These are phyloP conservation scores for Morbakka virulenta DNA, from an alignment of 30 jellyfish, hydroid and myxozoan genomes.

Conservation along the genomic window DNA sequence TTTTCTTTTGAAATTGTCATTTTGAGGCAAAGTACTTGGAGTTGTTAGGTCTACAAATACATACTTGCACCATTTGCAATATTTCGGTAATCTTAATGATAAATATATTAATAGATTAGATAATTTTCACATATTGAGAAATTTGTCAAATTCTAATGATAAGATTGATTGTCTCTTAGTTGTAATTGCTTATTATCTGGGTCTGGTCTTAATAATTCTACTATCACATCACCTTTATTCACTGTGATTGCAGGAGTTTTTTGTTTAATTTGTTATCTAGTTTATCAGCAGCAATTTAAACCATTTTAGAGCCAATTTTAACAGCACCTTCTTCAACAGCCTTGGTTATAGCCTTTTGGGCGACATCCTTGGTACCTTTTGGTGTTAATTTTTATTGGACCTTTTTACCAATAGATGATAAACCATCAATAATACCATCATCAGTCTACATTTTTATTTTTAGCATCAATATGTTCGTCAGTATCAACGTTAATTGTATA, in stretches of 20 bases:
- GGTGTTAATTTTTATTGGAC: slow-evolving; percentile 3
- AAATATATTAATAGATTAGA: background rate
- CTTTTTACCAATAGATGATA: too few relatives aligned
- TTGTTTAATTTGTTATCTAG: background rate
- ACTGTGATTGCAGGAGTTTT: too few relatives aligned
- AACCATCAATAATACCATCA: background rate
- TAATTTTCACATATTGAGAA: background rate
- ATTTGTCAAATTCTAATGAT: background rate
- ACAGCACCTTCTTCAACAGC: slow-evolving; percentile 1
- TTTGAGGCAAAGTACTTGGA: background rate
- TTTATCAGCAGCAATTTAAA: background rate
- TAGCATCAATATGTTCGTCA: too few relatives aligned
- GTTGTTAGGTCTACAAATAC: background rate
- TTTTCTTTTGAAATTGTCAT: background rate
- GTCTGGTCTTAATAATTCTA: too few relatives aligned
- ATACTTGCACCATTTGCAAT: background rate
- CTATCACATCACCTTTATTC: too few relatives aligned
- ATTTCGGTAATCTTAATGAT: background rate
- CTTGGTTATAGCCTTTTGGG: slow-evolving; percentile 2
- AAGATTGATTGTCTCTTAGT: too few relatives aligned
- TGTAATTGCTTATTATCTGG: background rate
- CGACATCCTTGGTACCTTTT: slow-evolving; percentile 8
- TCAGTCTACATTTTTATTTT: background rate
- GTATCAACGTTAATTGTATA: too few relatives aligned
- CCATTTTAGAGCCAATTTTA: too few relatives aligned